Conservation (phyloP, 1,140 invertebrate genomes). For the Pseudomyrmex flavicornis region DNA sequence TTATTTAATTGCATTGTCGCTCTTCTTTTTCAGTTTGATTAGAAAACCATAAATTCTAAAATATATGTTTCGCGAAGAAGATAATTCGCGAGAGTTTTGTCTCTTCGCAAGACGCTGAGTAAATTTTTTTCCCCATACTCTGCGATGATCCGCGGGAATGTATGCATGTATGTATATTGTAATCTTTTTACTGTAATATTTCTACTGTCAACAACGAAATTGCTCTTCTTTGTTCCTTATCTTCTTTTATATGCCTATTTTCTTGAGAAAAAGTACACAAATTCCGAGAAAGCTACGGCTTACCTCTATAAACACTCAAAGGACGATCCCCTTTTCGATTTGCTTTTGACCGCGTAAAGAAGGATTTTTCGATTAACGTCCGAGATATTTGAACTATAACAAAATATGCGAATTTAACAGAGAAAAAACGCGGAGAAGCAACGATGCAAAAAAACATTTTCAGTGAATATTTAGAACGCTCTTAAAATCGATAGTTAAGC, state of each 20-base stretch:
- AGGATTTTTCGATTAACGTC: constrained; percentile 53
- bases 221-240: constrained; percentile 46
- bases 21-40: too few species aligned
- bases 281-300: constrained; percentile 48
- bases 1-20: too few species aligned
- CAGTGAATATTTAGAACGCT: neutral
- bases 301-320: constrained; percentile 55
- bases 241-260: constrained; percentile 44
- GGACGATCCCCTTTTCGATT: constrained; percentile 30
- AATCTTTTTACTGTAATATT: constrained; percentile 52
- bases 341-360: constrained; percentile 16
- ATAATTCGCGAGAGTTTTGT: constrained; percentile 14
- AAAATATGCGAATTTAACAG: neutral
- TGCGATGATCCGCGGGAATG: neutral
- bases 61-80: neutral
- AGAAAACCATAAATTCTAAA: neutral
- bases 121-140: constrained; percentile 11
- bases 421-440: neutral
- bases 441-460: neutral
- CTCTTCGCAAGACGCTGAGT: neutral
- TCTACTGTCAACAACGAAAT: constrained; percentile 55
- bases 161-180: neutral
- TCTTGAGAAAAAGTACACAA: constrained; percentile 48
- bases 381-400: neutral
- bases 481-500: constrained; percentile 8